Conservation (phyloP, 2,113 vertebrate species). For the Pycnonotus jocosus region DNA sequence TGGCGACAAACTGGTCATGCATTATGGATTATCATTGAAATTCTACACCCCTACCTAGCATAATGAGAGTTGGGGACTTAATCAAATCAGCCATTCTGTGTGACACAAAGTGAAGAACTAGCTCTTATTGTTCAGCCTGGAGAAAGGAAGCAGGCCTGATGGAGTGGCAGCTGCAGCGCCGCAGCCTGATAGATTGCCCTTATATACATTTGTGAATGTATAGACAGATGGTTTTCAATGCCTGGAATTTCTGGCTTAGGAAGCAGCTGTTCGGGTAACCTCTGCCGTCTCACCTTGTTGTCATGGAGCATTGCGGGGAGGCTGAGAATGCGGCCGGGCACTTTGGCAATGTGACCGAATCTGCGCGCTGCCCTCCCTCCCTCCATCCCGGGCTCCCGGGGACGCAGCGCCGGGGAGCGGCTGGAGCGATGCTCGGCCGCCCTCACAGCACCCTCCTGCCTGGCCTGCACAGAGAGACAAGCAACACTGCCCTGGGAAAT, state of each 20-base stretch:
- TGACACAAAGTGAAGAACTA: constrained; percentile 96
- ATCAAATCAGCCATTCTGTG: constrained; percentile 99
- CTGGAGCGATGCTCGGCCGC: background rate
- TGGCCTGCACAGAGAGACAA: background rate
- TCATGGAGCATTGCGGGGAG: constrained; percentile 89
- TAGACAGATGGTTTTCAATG: constrained; percentile 98
- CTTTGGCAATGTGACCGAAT: constrained; percentile 54
- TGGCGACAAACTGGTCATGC: constrained; percentile 99
- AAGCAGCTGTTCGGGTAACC: constrained; percentile 97
- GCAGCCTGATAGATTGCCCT: constrained; percentile 94
- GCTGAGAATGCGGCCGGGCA: constrained; percentile 82
- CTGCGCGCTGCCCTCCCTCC: constrained; percentile 51
- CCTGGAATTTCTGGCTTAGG: constrained; percentile 90
- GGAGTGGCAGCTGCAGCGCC: constrained; percentile 88
- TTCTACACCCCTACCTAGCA: constrained; percentile 99
- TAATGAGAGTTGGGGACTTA: constrained; percentile 99
- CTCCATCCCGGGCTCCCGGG: background rate
- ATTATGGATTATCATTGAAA: constrained; percentile 99
- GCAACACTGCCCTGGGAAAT: constrained; percentile 36
- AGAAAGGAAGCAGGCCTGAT: constrained; percentile 84
- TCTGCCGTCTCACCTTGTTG: constrained; percentile 97
- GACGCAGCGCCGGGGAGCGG: background rate
- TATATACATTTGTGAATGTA: constrained; percentile 91
- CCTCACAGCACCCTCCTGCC: background rate
- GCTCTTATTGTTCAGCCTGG: constrained; percentile 86